Evolutionary conservation across 2,113 vertebrate genomes (phyloP).

Genomic region (Eulemur macaco): DNA sequence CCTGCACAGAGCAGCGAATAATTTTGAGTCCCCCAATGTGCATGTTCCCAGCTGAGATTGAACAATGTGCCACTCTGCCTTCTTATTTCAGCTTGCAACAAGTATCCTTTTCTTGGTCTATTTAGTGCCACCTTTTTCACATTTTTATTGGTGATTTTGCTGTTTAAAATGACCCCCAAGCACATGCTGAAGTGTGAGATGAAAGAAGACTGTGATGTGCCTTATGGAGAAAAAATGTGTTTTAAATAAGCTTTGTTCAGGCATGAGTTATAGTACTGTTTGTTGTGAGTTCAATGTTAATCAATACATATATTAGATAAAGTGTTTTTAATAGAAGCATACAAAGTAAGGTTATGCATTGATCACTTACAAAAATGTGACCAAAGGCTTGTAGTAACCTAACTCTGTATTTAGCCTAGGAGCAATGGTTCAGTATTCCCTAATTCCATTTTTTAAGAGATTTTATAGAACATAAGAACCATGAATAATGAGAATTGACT

Average conservation of each 20-base stretch:
- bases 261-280: neutral
- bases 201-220: neutral
- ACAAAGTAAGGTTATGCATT: neutral
- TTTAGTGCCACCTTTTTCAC: neutral
- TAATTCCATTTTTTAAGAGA: neutral
- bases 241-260: neutral
- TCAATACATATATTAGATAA: neutral
- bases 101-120: neutral
- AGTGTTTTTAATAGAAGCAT: neutral
- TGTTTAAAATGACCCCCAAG: neutral
- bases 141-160: neutral
- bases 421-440: neutral
- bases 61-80: neutral
- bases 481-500: conserved; percentile 13
- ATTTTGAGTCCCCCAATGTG: neutral
- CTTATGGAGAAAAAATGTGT: neutral
- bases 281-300: neutral
- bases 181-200: neutral
- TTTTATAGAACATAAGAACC: neutral
- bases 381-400: neutral
- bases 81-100: conserved; percentile 8
- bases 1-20: neutral
- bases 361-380: neutral
- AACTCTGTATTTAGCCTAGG: neutral
- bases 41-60: neutral